Conservation (phyloP, 2,888 invertebrate genomes). For the Cryptophagus acutangulus region DNA sequence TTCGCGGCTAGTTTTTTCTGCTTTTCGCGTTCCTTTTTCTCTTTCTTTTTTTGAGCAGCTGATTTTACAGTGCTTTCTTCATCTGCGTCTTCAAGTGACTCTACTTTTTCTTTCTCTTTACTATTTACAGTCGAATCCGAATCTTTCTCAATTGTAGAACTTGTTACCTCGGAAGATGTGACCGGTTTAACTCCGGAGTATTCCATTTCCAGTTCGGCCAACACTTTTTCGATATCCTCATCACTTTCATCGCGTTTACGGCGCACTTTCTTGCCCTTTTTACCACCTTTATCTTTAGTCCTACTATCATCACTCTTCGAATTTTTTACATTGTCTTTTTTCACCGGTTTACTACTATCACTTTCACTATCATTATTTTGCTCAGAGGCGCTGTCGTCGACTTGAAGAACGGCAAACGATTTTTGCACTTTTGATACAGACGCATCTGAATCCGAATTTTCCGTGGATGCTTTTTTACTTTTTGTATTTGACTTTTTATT, state of each 20-base stretch:
- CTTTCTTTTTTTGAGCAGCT: conserved; percentile 84
- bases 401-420: conserved; percentile 61
- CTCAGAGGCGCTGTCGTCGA: conserved; percentile 58
- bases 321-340: conserved; percentile 45
- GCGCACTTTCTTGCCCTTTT: conserved; percentile 68
- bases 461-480: conserved; percentile 39
- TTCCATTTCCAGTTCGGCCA: conserved; percentile 79
- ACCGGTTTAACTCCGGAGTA: conserved; percentile 52
- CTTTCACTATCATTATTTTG: conserved; percentile 40
- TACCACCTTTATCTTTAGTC: conserved; percentile 49
- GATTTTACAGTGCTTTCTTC: conserved; percentile 66
- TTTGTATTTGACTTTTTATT: conserved; percentile 29
- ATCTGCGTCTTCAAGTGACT: conserved; percentile 32
- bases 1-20: conserved; percentile 69
- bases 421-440: conserved; percentile 46
- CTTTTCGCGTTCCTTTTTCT: conserved; percentile 78
- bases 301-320: conserved; percentile 45
- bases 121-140: conserved; percentile 23
- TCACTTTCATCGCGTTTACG: conserved; percentile 73
- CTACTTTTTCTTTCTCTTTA: conserved; percentile 30
- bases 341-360: conserved; percentile 44
- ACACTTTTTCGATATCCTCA: conserved; percentile 76
- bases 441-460: conserved; percentile 40
- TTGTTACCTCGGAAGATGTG: conserved; percentile 41
- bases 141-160: conserved; percentile 47